These are phyloP conservation scores for Drosophila anceps DNA, from an alignment of 2,888 invertebrate species.

Conservation along the genomic window DNA sequence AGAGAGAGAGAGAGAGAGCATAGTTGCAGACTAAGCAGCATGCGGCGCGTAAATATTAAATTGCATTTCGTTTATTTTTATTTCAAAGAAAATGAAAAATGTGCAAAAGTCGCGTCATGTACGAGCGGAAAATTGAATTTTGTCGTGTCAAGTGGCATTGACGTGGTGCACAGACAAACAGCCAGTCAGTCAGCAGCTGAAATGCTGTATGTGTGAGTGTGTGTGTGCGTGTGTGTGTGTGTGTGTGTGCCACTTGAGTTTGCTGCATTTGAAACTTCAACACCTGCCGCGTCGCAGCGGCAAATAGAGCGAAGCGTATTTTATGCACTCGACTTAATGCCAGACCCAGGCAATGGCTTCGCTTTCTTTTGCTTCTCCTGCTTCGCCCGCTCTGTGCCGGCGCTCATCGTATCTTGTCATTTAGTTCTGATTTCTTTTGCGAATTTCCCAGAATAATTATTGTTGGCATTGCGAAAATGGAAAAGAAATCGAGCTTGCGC, in stretches of 20 bases:
- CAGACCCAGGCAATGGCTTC: conserved; percentile 1
- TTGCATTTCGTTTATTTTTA: conserved; percentile 67
- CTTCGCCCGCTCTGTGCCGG: neutral
- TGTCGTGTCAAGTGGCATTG: conserved; percentile 72
- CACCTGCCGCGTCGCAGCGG: conserved; percentile 49
- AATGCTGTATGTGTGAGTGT: neutral
- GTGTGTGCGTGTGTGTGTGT: neutral
- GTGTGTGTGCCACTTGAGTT: conserved; percentile 7
- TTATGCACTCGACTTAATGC: conserved; percentile 55
- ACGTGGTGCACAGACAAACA: conserved; percentile 45
- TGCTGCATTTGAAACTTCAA: conserved; percentile 43
- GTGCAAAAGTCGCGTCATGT: conserved; percentile 53
- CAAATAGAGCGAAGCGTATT: conserved; percentile 53
- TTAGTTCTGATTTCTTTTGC: conserved; percentile 5
- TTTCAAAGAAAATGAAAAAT: conserved; percentile 60
- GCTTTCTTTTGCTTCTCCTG: neutral
- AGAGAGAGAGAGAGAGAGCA: neutral
- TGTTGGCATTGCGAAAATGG: conserved; percentile 3
- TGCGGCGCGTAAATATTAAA: conserved; percentile 70
- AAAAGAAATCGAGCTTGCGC: neutral
- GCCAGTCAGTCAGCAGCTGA: conserved; percentile 8
- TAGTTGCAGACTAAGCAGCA: conserved; percentile 26
- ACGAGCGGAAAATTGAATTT: conserved; percentile 73
- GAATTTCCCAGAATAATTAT: conserved; percentile 1
- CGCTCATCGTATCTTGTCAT: neutral